phyloP scores from a whole-genome alignment of 2,113 vertebrate genomes.

The Burhinus bistriatus region DNA sequence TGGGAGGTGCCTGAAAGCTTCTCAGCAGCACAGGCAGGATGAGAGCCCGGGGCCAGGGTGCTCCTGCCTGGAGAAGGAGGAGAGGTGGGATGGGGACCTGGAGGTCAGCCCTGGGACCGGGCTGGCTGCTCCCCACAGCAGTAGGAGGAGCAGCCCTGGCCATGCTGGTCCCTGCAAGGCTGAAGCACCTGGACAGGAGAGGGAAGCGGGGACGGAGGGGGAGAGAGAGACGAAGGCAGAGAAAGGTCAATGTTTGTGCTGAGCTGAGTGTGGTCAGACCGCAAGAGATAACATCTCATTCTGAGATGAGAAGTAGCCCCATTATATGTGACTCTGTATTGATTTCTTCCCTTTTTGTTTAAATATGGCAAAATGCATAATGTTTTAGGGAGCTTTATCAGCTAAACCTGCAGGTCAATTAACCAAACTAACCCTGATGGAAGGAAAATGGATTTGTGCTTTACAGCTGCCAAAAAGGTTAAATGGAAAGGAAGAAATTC shows the following conservation, averaged over 20 bases:
- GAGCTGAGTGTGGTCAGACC: rapidly evolving
- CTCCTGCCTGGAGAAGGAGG: not conserved
- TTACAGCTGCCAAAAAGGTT: not conserved
- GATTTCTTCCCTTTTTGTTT: not conserved
- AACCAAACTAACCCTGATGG: not conserved
- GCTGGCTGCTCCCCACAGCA: not conserved
- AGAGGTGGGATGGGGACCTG: not conserved
- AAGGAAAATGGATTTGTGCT: not conserved
- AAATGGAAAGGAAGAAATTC: not conserved
- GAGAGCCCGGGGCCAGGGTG: not conserved
- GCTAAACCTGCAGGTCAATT: not conserved
- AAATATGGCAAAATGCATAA: not conserved
- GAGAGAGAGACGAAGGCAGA: not conserved
- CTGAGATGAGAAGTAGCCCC: not conserved
- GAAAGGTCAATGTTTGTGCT: not conserved
- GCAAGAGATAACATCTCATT: not conserved
- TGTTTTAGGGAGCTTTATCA: not conserved
- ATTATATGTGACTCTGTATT: not conserved
- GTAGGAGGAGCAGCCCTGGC: not conserved
- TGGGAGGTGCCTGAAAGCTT: not conserved
- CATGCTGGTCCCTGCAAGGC: not conserved
- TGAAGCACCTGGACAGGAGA: not conserved
- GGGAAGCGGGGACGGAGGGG: not conserved
- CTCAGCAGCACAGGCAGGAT: not conserved
- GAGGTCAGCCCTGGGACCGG: no score